Conservation (phyloP, 2,113 vertebrate genomes). For the Suricata suricatta region DNA sequence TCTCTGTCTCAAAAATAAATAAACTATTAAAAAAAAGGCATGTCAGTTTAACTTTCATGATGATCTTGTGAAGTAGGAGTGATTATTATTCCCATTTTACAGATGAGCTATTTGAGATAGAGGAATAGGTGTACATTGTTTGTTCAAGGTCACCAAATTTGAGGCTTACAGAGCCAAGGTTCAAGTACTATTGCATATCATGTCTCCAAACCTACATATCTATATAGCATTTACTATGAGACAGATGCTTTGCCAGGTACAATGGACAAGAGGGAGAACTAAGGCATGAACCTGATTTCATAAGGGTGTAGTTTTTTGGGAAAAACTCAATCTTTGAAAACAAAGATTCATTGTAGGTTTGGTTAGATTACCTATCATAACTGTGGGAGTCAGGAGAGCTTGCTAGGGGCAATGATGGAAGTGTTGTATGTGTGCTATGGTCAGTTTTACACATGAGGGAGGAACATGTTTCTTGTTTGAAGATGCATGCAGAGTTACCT, state of each 20-base stretch:
- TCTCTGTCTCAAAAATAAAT: too few species aligned
- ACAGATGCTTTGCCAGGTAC: neutral
- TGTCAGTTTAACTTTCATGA: neutral
- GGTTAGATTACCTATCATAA: neutral
- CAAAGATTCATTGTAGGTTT: accelerated
- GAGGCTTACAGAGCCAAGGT: accelerated
- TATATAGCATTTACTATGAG: neutral
- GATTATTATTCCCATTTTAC: neutral
- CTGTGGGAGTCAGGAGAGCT: neutral
- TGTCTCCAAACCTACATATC: neutral
- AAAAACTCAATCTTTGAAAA: neutral
- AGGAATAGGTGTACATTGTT: neutral
- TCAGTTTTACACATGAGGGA: neutral
- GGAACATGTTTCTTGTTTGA: neutral
- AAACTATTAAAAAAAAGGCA: neutral
- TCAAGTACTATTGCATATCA: neutral
- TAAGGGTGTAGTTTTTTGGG: neutral
- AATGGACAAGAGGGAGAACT: neutral
- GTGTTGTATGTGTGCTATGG: neutral
- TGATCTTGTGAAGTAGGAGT: neutral
- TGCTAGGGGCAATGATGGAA: neutral
- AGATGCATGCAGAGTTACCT: neutral
- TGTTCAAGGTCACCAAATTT: neutral
- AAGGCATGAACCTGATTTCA: accelerated
- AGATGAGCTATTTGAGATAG: neutral